A percentile compares a stretch with the other conserved stretches of the same genome.
Evolutionary conservation across 2,113 vertebrate species (phyloP).

Genomic region (Forbesichthys papilliferus): DNA sequence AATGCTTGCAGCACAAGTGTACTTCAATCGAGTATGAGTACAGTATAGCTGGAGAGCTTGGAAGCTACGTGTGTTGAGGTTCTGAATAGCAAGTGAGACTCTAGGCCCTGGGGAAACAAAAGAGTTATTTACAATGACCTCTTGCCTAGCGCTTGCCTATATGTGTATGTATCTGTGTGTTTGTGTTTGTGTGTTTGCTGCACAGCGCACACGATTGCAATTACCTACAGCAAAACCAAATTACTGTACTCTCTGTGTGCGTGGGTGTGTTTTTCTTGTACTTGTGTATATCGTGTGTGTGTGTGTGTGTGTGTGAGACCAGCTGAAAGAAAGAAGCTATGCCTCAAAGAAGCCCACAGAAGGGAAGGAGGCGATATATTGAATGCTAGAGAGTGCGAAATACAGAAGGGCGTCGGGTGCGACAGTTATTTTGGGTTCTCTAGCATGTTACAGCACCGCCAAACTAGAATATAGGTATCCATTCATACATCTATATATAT

Average conservation of each 20-base stretch:
- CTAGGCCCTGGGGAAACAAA: constrained; percentile 65
- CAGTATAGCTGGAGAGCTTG: constrained; percentile 11
- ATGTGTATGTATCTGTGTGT: constrained; percentile 12
- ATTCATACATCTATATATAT: too few relatives aligned
- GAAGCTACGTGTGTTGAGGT: constrained; percentile 59
- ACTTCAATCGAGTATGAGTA: constrained; percentile 4
- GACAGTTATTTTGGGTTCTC: too few relatives aligned
- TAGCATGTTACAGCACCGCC: too few relatives aligned
- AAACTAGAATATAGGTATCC: too few relatives aligned
- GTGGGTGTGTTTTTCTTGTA: constrained; percentile 1
- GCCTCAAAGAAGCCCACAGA: constrained; percentile 21
- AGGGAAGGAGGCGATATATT: not conserved
- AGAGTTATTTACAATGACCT: constrained; percentile 73
- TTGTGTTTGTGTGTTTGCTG: not conserved
- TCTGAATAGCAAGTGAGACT: constrained; percentile 71
- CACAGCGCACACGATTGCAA: constrained; percentile 7
- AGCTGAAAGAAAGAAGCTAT: constrained; percentile 14
- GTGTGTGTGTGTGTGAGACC: constrained; percentile 19
- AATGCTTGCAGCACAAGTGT: too few relatives aligned
- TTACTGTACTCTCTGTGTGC: constrained; percentile 24
- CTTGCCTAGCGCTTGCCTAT: constrained; percentile 27
- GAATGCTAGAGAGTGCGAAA: too few relatives aligned
- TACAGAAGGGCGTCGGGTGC: too few relatives aligned
- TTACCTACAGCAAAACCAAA: constrained; percentile 53
- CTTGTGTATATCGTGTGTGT: not conserved